phyloP scores from a whole-genome alignment of 2,888 invertebrate species.

The Galeopsomyia nigrocyanea region DNA sequence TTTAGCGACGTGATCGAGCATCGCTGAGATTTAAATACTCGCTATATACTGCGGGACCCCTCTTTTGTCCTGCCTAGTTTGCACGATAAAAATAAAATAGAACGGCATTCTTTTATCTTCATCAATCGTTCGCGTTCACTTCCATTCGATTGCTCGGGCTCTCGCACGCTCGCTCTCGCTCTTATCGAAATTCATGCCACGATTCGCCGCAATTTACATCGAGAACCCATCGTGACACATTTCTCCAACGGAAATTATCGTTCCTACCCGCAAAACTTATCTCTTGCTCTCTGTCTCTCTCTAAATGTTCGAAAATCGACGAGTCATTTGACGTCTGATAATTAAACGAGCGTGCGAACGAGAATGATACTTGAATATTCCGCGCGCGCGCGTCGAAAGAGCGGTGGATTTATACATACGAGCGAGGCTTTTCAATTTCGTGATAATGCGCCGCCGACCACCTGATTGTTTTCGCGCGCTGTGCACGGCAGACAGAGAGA shows the following conservation, averaged over 20 bases:
- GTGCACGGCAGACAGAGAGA: neutral
- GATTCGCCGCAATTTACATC: constrained; percentile 43
- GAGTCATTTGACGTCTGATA: too few relatives aligned
- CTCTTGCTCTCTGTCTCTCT: neutral
- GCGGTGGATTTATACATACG: constrained; percentile 20
- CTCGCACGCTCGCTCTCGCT: neutral
- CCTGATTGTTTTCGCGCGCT: constrained; percentile 1
- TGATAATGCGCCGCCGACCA: neutral
- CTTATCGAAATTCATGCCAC: constrained; percentile 41
- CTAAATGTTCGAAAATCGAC: too few relatives aligned
- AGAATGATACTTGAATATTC: constrained; percentile 17
- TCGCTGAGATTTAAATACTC: too few relatives aligned
- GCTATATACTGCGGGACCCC: neutral
- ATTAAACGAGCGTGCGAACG: neutral
- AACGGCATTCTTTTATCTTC: constrained; percentile 30
- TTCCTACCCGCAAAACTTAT: constrained; percentile 28
- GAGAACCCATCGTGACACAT: constrained; percentile 41
- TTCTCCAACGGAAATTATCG: constrained; percentile 46
- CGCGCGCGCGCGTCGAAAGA: neutral
- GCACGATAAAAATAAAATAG: constrained; percentile 16
- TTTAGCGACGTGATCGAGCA: neutral
- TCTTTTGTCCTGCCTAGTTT: neutral
- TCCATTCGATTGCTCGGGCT: constrained; percentile 34
- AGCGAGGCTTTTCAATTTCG: constrained; percentile 18
- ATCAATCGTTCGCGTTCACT: constrained; percentile 27